Evolutionary conservation across 2,888 invertebrate genomes (phyloP).

Genomic region (Oligia latruncula): DNA sequence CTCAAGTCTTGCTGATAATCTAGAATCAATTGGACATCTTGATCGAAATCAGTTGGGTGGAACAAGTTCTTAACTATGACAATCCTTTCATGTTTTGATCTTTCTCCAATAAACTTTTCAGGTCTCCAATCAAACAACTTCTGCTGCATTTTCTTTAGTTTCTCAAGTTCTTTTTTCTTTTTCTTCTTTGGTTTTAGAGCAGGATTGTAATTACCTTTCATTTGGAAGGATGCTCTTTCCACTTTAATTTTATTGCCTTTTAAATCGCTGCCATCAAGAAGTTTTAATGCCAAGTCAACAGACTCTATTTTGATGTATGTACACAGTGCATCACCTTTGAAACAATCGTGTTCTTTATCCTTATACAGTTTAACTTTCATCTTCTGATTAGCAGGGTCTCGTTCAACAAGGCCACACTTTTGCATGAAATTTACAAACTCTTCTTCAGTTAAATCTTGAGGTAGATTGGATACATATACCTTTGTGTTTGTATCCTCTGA

Average conservation of each 20-base stretch:
- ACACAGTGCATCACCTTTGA: conserved; percentile 99
- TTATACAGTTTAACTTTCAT: conserved; percentile 98
- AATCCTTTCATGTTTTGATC: conserved; percentile 96
- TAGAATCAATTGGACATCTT: conserved; percentile 96
- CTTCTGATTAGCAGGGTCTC: conserved; percentile 94
- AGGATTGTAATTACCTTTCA: conserved; percentile 98
- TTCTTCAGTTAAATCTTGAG: conserved; percentile 96
- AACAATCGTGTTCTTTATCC: conserved; percentile 93
- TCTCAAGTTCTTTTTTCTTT: conserved; percentile 96
- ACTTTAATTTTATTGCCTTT: conserved; percentile 96
- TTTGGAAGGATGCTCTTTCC: conserved; percentile 97
- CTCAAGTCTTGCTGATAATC: conserved; percentile 97
- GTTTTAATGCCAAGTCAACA: conserved; percentile 96
- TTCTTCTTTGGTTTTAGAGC: conserved; percentile 97
- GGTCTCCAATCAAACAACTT: conserved; percentile 99
- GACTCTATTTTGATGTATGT: conserved; percentile 99
- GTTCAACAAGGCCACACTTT: conserved; percentile 98
- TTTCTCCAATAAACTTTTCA: conserved; percentile 96
- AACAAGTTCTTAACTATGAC: conserved; percentile 99
- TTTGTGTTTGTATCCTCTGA: conserved; percentile 96
- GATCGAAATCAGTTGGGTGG: conserved; percentile 96
- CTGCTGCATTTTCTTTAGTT: conserved; percentile 97
- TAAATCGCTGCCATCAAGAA: conserved; percentile 96
- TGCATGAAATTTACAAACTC: conserved; percentile 97
- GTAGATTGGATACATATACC: conserved; percentile 98